phyloP scores from a whole-genome alignment of 2,888 invertebrate species.

The Drosophila ezoana region DNA sequence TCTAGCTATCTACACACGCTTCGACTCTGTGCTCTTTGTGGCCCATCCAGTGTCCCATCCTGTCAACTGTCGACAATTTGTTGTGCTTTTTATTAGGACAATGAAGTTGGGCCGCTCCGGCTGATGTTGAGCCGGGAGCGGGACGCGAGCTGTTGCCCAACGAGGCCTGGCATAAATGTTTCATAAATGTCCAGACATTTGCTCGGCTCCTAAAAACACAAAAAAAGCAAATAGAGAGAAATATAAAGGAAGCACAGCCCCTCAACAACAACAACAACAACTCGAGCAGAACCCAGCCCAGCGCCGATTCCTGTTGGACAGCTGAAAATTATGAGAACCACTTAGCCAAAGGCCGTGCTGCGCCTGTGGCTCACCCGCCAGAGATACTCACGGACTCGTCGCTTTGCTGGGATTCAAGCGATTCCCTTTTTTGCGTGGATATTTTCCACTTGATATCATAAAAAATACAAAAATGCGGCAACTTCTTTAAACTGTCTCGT shows the following conservation, averaged over 20 bases:
- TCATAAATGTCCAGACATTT: conserved; percentile 64
- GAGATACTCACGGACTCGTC: neutral
- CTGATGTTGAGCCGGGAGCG: neutral
- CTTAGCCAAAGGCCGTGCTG: conserved; percentile 40
- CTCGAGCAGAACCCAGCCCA: conserved; percentile 1
- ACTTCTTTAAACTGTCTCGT: too few relatives aligned
- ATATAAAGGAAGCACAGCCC: conserved; percentile 2
- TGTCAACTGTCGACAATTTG: conserved; percentile 71
- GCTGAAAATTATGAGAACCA: conserved; percentile 56
- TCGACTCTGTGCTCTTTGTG: neutral
- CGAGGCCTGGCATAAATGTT: conserved; percentile 71
- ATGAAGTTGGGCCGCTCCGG: conserved; percentile 20
- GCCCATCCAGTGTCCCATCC: conserved; percentile 41
- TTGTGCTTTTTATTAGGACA: conserved; percentile 75
- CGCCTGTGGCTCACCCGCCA: conserved; percentile 1
- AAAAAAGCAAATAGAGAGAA: neutral
- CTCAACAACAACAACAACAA: conserved; percentile 9
- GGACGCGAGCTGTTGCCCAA: conserved; percentile 31
- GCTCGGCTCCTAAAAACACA: conserved; percentile 11
- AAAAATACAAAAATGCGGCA: too few relatives aligned
- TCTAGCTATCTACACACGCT: neutral
- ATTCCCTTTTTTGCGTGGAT: neutral
- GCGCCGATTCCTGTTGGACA: conserved; percentile 24
- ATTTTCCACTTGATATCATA: too few relatives aligned
- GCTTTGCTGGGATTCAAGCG: neutral